Evolutionary conservation across 2,797 vertebrate species (phyloP), one percentile per base, ranked within the genome.

Genomic region (Nothura maculosa): DNA sequence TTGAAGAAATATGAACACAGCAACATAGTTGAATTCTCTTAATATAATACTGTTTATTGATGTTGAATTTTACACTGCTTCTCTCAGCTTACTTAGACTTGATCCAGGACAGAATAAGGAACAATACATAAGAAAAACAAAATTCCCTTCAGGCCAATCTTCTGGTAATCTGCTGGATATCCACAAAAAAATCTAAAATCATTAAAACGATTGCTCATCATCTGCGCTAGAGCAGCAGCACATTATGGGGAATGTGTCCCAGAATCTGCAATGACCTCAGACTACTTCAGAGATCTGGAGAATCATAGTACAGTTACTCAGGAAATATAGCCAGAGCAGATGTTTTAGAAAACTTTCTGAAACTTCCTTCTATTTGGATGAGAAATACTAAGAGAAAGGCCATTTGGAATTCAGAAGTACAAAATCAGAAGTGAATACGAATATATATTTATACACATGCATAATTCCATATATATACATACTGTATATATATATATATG

Each of bases 331-430:
- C 30, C 72, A 62, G 11, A 62, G 24, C 7, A 90, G 54, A 25
- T 6, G 78, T 76, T 82, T 92, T 52, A 34, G 38, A 83, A 94
- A 89, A 92, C 18, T 78, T 89, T 92, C 34, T 57, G 36, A 81
- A 94, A 84, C 38, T 90, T 92, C 25, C 17, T 87, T 48, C 47
- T 74, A 13, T 81, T 86, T 88, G 43, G 28, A 77, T 36, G 74
- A 92, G 38, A 78, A 62, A 57, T 43, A 85, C 10, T 15, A 69
- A 40, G 25, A 72, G 58, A 86, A 88, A 87, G 84, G 30, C 76
- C 45, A 90, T 54, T 43, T 95, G 84, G 72, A 94, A 89, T 63
- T 77, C 21, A 90, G 62, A 95, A 87, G 80, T 78, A 32, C 20
- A 74, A 83, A 87, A 85, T 40, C 62, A 75, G 68, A 94, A 85